A percentile compares a stretch with the other conserved stretches of the same genome.
phyloP scores from a whole-genome alignment of 2,113 vertebrate species.

The Opisthocomus hoazin region DNA sequence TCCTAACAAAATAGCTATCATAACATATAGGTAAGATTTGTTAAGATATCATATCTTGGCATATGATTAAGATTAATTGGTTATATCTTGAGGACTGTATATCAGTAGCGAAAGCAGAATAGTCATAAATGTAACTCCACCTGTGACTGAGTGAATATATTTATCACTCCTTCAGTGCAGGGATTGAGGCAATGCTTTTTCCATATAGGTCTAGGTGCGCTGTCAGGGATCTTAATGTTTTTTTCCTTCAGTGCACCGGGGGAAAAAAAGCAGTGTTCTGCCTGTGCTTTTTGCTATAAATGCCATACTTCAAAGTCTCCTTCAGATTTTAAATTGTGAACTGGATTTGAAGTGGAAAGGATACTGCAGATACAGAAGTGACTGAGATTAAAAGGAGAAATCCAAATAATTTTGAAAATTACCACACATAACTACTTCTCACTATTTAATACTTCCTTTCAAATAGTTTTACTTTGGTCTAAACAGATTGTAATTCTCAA shows the following conservation, averaged over 20 bases:
- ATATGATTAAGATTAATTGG: background rate
- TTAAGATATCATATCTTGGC: background rate
- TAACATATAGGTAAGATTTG: background rate
- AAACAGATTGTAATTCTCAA: background rate
- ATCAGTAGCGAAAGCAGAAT: background rate
- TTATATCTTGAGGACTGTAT: background rate
- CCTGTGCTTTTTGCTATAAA: background rate
- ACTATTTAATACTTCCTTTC: slow-evolving; percentile 8
- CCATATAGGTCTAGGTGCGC: background rate
- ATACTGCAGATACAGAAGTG: background rate
- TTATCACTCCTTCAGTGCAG: background rate
- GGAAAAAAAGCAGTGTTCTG: background rate
- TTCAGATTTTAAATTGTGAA: background rate
- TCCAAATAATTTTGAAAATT: slow-evolving; percentile 6
- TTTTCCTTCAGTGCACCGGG: background rate
- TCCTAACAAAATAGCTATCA: background rate
- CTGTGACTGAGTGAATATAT: background rate
- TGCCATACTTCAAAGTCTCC: background rate
- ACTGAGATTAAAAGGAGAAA: background rate
- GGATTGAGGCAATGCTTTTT: background rate
- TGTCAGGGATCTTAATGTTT: background rate
- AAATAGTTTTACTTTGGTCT: background rate
- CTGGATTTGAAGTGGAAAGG: background rate
- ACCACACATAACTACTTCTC: background rate
- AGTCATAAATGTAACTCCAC: background rate